Evolutionary conservation across 92 coral and sea anemone genomes (phyloP).

Genomic region (Metridium senile): DNA sequence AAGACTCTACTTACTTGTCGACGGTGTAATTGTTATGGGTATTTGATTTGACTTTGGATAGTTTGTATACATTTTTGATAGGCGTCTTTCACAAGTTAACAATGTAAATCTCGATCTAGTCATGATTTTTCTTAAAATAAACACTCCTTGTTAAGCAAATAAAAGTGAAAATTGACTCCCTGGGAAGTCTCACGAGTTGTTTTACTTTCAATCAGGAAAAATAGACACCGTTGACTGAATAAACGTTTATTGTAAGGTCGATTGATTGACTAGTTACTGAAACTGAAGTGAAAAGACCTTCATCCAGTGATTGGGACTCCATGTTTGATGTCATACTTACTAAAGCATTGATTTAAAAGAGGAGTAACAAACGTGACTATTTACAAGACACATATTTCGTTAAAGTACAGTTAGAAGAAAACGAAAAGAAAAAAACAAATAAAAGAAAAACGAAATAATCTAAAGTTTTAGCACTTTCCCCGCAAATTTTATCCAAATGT

Average conservation of each 20-base stretch:
- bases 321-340: too few relatives aligned
- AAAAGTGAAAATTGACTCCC: slow-evolving; percentile 1
- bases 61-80: background rate
- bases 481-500: too few relatives aligned
- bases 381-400: too few relatives aligned
- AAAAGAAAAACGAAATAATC: too few relatives aligned
- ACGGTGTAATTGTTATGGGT: background rate
- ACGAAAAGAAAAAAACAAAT: too few relatives aligned
- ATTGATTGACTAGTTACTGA: background rate
- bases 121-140: background rate
- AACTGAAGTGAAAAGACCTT: background rate
- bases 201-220: slow-evolving; percentile 3
- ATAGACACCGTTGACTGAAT: slow-evolving; percentile 14
- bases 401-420: too few relatives aligned
- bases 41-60: background rate
- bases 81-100: background rate
- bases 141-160: slow-evolving; percentile 1
- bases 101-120: background rate
- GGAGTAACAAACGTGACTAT: too few relatives aligned
- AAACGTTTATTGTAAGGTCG: slow-evolving; percentile 4
- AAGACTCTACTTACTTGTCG: slow-evolving; percentile 7
- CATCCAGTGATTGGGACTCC: too few relatives aligned
- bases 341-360: too few relatives aligned
- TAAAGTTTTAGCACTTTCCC: too few relatives aligned
- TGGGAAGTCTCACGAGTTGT: slow-evolving; percentile 6